Base-by-base conservation (phyloP, 2,888 invertebrate genomes). In the Agrochola lychnidis region DNA sequence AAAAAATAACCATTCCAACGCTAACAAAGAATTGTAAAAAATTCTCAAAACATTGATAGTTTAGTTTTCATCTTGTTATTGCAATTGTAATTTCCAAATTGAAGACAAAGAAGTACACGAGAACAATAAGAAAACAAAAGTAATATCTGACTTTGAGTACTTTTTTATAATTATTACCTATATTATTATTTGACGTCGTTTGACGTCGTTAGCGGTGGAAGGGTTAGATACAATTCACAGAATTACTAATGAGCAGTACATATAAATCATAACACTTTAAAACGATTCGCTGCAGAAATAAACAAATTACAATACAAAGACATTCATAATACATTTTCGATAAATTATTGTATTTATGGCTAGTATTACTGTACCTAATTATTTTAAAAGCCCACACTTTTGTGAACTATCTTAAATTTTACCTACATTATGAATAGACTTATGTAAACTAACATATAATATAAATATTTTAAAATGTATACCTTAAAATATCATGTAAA, bases 111-210 rank as follows among this genome's bases (percentile, higher is more conserved):
- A 81, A 83, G 70, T 73, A 82, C 85, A 78, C 51, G 66, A 85
- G 57, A 85, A 83, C 82, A 85, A 85, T 83, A 83, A 85, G 66
- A 83, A 78, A 85, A 85, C 64, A 83, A 83, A 83, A 85, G n/a
- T 68, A 48, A 3, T 72, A 83, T 83, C 83, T 62, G 53, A 85
- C 70, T 83, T 83, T 83, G 85, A 83, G 83, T 62, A 69, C 57
- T 78, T 83, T 78, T 85, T 83, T 85, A 84, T 51, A 85, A 83
- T 83, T 75, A 56, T 62, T 59, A 19, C 62, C 10, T 36, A 12
- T 66, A 25, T 67, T 40, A 51, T 30, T 56, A 16, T 16, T 30
- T 53, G 42, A 72, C 48, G 59, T 56, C 53, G 7, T 48, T 66
- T 36, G 48, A 61, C 40, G 40, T 62, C 36, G 57, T 83, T 81